Base-by-base conservation (phyloP, 1,140 invertebrate genomes). In the Lordiphosa mommai region DNA sequence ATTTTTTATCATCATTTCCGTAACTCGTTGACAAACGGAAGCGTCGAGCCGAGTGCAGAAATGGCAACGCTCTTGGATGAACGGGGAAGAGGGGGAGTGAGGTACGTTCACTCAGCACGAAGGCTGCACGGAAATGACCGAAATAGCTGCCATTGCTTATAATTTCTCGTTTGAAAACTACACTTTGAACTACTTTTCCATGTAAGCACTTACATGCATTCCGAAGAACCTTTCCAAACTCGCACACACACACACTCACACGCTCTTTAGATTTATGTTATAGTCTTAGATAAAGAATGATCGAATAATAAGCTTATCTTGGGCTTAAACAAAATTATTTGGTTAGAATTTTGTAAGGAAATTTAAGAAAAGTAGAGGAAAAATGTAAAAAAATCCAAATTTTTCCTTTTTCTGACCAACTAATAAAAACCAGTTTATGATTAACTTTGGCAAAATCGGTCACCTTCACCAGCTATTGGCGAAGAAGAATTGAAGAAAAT, bases 1-100 rank as follows among this genome's bases (percentile, higher is more conserved):
- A 82, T 84, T 82, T 80, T 82, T 82, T 82, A 84, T 82, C 77
- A 84, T 77, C 77, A 72, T 82, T 82, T 82, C 77, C 77, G 77
- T 71, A 82, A 82, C 77, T 82, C 77, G 77, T 82, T 82, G 77
- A 82, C 77, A 82, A 84, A 82, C 77, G 77, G 72, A 84, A 76
- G 68, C 77, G 77, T 58, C 66, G 72, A 84, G 77, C 77, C 72
- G 63, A 58, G 67, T 82, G 68, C 77, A 64, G 38, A 66, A 59
- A 48, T 51, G 57, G 51, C 72, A 57, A 41, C 61, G 44, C 52
- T 60, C 64, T 44, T 61, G 41, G 52, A 33, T 20, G 30, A 38
- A 46, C 37, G 23, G 20, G 17, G 37, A 8, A n/a, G 10, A 10
- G 5, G 32, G 47, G 13, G 14, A n/a, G n/a, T n/a, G n/a, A n/a